Percentiles rank a stretch among this genome's conserved stretches.
phyloP scores from a whole-genome alignment of 2,113 vertebrate species.

The Coreoperca whiteheadi region DNA sequence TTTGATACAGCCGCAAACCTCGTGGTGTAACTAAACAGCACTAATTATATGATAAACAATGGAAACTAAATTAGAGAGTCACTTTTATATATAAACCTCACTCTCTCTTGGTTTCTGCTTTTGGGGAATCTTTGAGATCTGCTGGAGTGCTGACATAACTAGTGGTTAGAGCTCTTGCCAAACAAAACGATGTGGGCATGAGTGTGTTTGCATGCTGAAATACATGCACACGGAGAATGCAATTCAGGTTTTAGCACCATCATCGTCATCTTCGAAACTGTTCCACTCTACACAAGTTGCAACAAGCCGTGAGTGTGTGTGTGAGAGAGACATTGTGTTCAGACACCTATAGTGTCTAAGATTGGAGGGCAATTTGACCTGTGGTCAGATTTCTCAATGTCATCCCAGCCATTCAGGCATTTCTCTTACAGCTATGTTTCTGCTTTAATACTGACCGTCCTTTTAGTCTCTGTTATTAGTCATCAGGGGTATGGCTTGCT shows the following conservation, averaged over 20 bases:
- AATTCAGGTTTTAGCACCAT: neutral
- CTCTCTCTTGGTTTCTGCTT: neutral
- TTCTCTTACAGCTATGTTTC: neutral
- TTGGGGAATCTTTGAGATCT: constrained; percentile 2
- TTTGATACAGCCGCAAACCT: neutral
- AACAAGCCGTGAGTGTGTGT: constrained; percentile 2
- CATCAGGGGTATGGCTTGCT: neutral
- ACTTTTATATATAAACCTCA: neutral
- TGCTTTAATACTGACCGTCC: neutral
- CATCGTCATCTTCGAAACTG: neutral
- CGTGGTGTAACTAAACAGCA: neutral
- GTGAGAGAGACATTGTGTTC: neutral
- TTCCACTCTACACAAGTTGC: constrained; percentile 11
- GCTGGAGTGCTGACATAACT: neutral
- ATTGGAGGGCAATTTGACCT: too few species aligned
- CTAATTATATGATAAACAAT: neutral
- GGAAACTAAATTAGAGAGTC: neutral
- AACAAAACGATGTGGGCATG: neutral
- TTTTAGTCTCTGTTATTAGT: neutral
- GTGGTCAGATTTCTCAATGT: neutral
- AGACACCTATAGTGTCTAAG: too few species aligned
- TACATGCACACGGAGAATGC: neutral
- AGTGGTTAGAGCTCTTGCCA: neutral
- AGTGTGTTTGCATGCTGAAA: neutral
- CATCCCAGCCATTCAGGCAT: neutral